Evolutionary conservation across 2,113 vertebrate species (phyloP), one percentile per base, ranked within the genome.

Genomic region (Chaenogobius annularis): DNA sequence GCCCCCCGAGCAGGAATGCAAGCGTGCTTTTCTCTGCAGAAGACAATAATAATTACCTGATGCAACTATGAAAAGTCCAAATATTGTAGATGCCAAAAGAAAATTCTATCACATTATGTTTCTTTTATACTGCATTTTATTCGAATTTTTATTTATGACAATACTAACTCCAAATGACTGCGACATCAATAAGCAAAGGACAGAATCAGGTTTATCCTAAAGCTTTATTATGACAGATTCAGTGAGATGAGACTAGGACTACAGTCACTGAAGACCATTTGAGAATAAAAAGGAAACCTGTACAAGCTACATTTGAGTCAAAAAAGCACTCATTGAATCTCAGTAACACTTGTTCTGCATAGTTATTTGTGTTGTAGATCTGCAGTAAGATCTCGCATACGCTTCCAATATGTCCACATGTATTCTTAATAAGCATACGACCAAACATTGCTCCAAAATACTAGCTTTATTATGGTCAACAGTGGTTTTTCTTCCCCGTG

Each of bases 261-360:
- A 70, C 50, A 12, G 50, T 74, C 65, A 64, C 11, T 72, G 14
- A 68, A 50, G 31, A 46, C 66, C 48, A 77, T 26, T 46, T 52
- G 65, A 66, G 69, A 82, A 83, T 68, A 87, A 64, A 78, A 72
- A 66, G 74, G 66, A 83, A 50, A 72, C 77, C 35, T 61, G 58
- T 52, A 73, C 56, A 82, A 77, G 80, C 78, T 86, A 85, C 88
- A 85, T 85, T 69, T 65, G 40, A 61, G 66, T 78, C 68, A 61
- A 82, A 80, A n/a, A 81, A 86, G 87, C 87, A 82, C 85, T 82
- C 67, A 73, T 70, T 71, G 65, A 87, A 90, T 81, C 79, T 83
- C 70, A 80, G 76, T 64, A 87, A 85, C 40, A 75, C 68, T 76
- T 40, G 37, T 40, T 88, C 89, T 92, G 91, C 91, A 92, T 93